These are phyloP conservation scores for Leptestheria dahalacensis DNA, from an alignment of 1,140 invertebrate species.

Conservation along the genomic window DNA sequence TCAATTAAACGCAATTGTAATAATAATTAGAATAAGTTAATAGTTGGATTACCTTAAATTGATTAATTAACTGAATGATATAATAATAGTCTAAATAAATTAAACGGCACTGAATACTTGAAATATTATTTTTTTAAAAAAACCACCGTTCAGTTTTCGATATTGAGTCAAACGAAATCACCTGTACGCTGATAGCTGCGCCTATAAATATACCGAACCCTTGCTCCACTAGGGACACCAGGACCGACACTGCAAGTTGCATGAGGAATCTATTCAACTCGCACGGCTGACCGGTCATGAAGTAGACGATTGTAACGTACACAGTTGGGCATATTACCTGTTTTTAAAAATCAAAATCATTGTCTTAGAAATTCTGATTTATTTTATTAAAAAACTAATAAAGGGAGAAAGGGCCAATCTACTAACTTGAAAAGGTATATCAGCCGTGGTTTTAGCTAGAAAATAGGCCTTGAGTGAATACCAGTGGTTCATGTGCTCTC, in stretches of 20 bases:
- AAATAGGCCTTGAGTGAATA: slow-evolving; percentile 95
- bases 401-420: slow-evolving; percentile 24
- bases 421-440: slow-evolving; percentile 70
- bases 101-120: too few species aligned
- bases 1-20: too few species aligned
- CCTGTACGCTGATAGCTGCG: slow-evolving; percentile 61
- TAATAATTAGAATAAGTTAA: too few species aligned
- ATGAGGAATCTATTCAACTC: slow-evolving; percentile 58
- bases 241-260: slow-evolving; percentile 62
- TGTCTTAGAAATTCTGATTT: too few species aligned
- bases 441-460: slow-evolving; percentile 83
- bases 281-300: slow-evolving; percentile 68
- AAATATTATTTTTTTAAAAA: slow-evolving; percentile 14
- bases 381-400: neutral
- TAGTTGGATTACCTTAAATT: too few species aligned
- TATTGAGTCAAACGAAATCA: too few species aligned
- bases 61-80: too few species aligned
- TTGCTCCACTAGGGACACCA: slow-evolving; percentile 74
- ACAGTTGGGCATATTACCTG: slow-evolving; percentile 30
- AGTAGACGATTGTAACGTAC: slow-evolving; percentile 56
- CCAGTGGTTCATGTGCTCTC: slow-evolving; percentile 95
- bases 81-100: too few species aligned
- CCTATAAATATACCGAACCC: slow-evolving; percentile 77
- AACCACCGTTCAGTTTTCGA: slow-evolving; percentile 21
- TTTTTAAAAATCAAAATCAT: neutral